Conservation (phyloP, 2,113 vertebrate genomes). For the Helogale parvula region DNA sequence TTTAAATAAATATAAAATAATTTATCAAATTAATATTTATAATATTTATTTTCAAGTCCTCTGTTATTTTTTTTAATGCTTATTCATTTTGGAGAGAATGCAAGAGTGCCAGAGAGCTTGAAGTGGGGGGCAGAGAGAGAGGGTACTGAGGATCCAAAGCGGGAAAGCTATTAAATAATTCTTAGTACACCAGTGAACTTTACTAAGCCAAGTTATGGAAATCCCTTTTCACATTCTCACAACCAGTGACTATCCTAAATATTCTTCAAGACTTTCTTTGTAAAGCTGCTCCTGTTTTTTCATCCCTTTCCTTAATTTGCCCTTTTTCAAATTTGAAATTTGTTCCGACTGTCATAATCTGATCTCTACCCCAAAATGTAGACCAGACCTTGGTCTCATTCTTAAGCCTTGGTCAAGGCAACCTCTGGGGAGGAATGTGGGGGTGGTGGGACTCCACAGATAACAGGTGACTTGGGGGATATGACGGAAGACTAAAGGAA, state of each 20-base stretch:
- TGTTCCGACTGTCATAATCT: neutral
- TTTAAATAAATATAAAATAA: no score
- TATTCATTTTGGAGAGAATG: no score
- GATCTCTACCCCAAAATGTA: neutral
- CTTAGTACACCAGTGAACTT: neutral
- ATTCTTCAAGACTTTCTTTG: neutral
- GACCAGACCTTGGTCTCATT: neutral
- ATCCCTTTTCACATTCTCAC: neutral
- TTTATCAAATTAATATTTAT: neutral
- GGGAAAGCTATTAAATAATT: neutral
- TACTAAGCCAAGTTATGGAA: neutral
- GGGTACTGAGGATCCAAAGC: no score
- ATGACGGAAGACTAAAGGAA: neutral
- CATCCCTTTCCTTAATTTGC: neutral
- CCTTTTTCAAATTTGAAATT: neutral
- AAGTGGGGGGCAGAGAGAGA: no score
- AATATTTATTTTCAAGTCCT: no score
- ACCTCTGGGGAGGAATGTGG: neutral
- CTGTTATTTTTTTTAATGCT: neutral
- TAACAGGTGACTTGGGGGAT: neutral
- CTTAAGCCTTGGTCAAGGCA: neutral
- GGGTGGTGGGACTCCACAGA: neutral
- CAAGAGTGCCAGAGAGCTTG: no score
- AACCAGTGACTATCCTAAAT: neutral
- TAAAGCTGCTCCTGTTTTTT: neutral